A percentile compares a stretch with the other conserved stretches of the same genome.
Evolutionary conservation across 2,888 invertebrate species (phyloP).

Genomic region (Sphecodes monilicornis): DNA sequence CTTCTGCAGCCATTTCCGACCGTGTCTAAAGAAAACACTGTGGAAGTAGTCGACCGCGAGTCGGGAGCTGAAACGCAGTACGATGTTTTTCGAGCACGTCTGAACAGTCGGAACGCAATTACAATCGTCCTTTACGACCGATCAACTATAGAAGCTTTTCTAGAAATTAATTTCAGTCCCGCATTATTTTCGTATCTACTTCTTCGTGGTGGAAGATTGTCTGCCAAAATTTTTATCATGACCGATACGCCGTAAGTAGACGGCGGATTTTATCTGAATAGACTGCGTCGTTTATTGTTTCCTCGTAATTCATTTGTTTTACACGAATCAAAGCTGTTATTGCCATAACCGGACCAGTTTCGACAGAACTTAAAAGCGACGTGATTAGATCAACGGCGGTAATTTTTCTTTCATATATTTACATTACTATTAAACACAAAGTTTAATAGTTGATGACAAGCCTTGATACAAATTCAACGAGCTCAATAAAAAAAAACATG

Average conservation of each 20-base stretch:
- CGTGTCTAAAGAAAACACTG: constrained; percentile 54
- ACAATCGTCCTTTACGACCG: constrained; percentile 50
- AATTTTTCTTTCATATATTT: not conserved
- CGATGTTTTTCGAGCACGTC: constrained; percentile 50
- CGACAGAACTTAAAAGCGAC: not conserved
- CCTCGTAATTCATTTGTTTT: not conserved
- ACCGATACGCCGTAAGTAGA: not conserved
- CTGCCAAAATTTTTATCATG: not conserved
- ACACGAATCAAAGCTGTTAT: not conserved
- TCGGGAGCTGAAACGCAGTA: constrained; percentile 30
- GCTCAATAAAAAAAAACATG: not conserved
- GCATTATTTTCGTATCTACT: not conserved
- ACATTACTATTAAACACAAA: too few species aligned
- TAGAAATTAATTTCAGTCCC: constrained; percentile 47
- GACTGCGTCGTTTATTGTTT: too few species aligned
- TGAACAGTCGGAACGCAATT: constrained; percentile 47
- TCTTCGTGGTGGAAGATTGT: not conserved
- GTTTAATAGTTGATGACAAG: too few species aligned
- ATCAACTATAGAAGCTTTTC: constrained; percentile 36
- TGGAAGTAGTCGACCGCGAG: constrained; percentile 14
- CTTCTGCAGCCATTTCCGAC: constrained; percentile 23
- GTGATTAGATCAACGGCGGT: not conserved
- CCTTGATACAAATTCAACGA: not conserved
- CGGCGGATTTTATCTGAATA: too few species aligned
- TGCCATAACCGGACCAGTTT: not conserved